Evolutionary conservation across 2,797 vertebrate genomes (phyloP).

Genomic region (Pseudomugil gertrudae): DNA sequence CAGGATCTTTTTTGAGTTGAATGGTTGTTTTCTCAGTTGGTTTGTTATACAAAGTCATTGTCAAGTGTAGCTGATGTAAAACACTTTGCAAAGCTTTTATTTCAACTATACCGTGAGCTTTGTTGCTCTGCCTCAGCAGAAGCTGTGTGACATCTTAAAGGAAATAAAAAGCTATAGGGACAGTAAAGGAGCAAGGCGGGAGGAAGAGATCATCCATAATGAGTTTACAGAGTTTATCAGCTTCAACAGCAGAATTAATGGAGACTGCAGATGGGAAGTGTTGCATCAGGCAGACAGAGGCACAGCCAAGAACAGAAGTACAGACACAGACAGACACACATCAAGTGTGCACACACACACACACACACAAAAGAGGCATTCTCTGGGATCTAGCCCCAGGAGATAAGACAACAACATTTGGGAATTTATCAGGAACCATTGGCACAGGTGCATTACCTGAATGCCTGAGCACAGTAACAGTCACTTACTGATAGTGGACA

Average conservation of each 20-base stretch:
- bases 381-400: constrained; percentile 64
- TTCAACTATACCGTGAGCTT: constrained; percentile 6
- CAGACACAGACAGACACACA: constrained; percentile 25
- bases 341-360: constrained; percentile 13
- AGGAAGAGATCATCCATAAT: constrained; percentile 48
- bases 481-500: constrained; percentile 61
- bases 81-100: neutral
- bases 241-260: constrained; percentile 46
- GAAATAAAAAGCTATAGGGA: constrained; percentile 27
- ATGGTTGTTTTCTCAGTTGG: neutral
- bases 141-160: constrained; percentile 38
- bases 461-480: constrained; percentile 44
- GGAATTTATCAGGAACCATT: constrained; percentile 69
- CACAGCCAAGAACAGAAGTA: constrained; percentile 33
- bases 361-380: constrained; percentile 33
- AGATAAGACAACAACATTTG: constrained; percentile 75
- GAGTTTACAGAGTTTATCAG: constrained; percentile 62
- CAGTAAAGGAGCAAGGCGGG: constrained; percentile 19
- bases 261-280: constrained; percentile 42
- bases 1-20: neutral
- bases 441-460: constrained; percentile 72
- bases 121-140: constrained; percentile 12
- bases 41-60: neutral
- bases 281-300: constrained; percentile 34
- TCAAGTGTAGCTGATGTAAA: neutral